phyloP scores from a whole-genome alignment of 53 echinoderm and acorn worm genomes.

The Paelopatides confundens region DNA sequence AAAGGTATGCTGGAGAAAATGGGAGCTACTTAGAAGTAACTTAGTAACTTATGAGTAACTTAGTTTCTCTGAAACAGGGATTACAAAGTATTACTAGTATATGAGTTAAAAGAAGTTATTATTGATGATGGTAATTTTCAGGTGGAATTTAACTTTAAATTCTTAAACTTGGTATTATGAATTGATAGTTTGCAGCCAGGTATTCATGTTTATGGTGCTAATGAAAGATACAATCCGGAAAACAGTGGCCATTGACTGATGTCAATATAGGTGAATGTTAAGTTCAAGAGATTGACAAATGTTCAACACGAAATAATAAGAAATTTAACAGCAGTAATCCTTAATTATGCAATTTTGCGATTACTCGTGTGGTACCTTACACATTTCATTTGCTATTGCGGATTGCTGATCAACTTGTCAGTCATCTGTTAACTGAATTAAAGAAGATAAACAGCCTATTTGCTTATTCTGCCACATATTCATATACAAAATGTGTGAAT shows the following conservation, averaged over 20 bases:
- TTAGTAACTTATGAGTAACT: too few species aligned
- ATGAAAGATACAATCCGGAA: not conserved
- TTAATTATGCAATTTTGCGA: conserved; percentile 3
- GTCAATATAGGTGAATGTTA: not conserved
- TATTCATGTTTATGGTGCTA: not conserved
- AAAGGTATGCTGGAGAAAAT: too few species aligned
- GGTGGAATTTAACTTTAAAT: too few species aligned
- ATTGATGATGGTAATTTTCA: too few species aligned
- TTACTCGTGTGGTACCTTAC: conserved; percentile 30
- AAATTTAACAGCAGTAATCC: conserved; percentile 25
- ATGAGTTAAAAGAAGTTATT: too few species aligned
- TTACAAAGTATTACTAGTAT: too few species aligned
- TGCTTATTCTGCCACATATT: not conserved
- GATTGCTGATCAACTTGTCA: conserved; percentile 44
- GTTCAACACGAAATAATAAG: not conserved
- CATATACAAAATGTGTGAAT: conserved; percentile 28
- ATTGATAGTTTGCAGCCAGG: not conserved
- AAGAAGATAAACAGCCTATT: not conserved
- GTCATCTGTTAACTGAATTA: conserved; percentile 19
- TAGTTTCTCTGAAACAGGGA: too few species aligned
- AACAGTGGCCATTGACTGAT: conserved; percentile 20
- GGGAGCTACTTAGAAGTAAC: too few species aligned
- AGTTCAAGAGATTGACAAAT: not conserved
- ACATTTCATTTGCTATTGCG: conserved; percentile 31
- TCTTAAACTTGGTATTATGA: not conserved